A percentile compares a stretch with the other conserved stretches of the same genome.
Conservation (phyloP, 2,888 invertebrate species). For the Ephialtes manifestator region DNA sequence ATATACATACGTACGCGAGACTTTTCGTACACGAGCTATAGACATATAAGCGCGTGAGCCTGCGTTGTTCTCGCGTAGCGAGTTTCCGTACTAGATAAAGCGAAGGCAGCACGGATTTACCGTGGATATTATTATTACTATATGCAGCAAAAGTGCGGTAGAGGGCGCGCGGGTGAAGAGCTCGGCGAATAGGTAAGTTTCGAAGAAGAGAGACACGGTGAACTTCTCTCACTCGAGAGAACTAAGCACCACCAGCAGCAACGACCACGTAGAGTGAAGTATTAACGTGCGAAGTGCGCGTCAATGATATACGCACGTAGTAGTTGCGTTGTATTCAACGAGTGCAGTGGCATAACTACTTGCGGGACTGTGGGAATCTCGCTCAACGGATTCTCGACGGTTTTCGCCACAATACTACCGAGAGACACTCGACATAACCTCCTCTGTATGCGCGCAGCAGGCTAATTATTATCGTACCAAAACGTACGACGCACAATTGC, state of each 20-base stretch:
- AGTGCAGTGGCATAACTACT: constrained; percentile 33
- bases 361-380: constrained; percentile 64
- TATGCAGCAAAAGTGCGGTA: constrained; percentile 24
- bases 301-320: constrained; percentile 65
- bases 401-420: constrained; percentile 41
- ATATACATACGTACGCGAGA: constrained; percentile 33
- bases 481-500: constrained; percentile 3
- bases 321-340: constrained; percentile 23
- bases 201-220: constrained; percentile 49
- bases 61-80: constrained; percentile 22
- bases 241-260: constrained; percentile 19
- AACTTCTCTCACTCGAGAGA: constrained; percentile 32
- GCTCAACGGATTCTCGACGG: constrained; percentile 36
- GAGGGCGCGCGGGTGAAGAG: constrained; percentile 34
- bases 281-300: constrained; percentile 64
- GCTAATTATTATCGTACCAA: constrained; percentile 45
- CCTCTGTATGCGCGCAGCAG: neutral
- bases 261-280: constrained; percentile 37
- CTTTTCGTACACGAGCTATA: constrained; percentile 11
- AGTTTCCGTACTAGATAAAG: constrained; percentile 51
- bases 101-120: constrained; percentile 51
- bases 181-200: constrained; percentile 32
- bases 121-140: constrained; percentile 51
- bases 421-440: neutral
- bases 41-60: constrained; percentile 31